These are phyloP conservation scores for Caenorhabditis sp. DNA, from an alignment of 2,888 invertebrate species.

Conservation along the genomic window DNA sequence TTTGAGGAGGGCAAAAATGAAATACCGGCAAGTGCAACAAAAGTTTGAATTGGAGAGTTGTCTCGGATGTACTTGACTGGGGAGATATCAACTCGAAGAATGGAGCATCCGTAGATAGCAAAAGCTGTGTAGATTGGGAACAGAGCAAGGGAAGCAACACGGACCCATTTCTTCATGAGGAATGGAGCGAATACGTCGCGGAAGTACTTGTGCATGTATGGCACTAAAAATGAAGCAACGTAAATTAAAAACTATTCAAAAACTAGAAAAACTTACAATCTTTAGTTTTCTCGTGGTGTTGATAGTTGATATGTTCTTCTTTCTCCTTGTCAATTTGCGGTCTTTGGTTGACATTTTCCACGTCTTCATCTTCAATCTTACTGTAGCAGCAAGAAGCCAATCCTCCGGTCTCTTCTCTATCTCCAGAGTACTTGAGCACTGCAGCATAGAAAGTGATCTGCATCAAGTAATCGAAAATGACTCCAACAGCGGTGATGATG, in stretches of 20 bases:
- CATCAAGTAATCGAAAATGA: slow-evolving; percentile 76
- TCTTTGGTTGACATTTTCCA: slow-evolving; percentile 3
- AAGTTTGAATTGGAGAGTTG: slow-evolving; percentile 78
- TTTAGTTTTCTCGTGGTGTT: slow-evolving; percentile 65
- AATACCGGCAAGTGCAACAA: slow-evolving; percentile 76
- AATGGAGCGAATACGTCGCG: slow-evolving; percentile 74
- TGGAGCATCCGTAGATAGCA: slow-evolving; percentile 76
- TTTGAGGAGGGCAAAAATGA: neutral
- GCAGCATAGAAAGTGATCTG: slow-evolving; percentile 78
- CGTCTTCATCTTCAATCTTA: slow-evolving; percentile 41
- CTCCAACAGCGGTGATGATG: slow-evolving; percentile 76
- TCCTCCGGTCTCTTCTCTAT: slow-evolving; percentile 73
- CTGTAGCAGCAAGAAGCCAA: slow-evolving; percentile 71
- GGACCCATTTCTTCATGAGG: slow-evolving; percentile 73
- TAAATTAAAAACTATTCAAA: neutral
- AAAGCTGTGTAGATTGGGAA: slow-evolving; percentile 74
- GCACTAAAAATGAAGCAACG: slow-evolving; percentile 59
- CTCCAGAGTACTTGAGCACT: slow-evolving; percentile 76
- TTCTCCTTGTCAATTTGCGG: slow-evolving; percentile 39
- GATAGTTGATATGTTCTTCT: slow-evolving; percentile 55
- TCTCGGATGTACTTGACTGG: slow-evolving; percentile 79
- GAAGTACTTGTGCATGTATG: slow-evolving; percentile 76
- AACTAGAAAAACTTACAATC: slow-evolving; percentile 53
- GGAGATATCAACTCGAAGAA: slow-evolving; percentile 75
- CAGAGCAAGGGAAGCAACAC: slow-evolving; percentile 62